phyloP scores from a whole-genome alignment of 2,113 vertebrate genomes.

The Calyptomena viridis region DNA sequence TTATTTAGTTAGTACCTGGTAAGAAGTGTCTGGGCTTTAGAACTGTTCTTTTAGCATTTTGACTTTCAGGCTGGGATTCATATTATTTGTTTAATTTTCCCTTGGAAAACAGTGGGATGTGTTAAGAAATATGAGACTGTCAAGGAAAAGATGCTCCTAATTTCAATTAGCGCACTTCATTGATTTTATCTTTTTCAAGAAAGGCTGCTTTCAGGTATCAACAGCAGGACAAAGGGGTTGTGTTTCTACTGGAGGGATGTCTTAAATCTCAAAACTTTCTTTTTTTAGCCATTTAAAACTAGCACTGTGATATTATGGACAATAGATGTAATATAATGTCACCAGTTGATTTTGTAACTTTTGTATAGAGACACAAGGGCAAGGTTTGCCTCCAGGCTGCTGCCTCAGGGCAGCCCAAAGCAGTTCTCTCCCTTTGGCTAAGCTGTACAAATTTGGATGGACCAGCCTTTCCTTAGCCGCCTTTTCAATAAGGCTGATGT shows the following conservation, averaged over 20 bases:
- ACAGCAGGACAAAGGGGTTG: constrained; percentile 25
- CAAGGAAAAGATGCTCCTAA: constrained; percentile 17
- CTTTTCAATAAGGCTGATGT: not conserved
- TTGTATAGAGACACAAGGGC: constrained; percentile 60
- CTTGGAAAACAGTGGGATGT: constrained; percentile 20
- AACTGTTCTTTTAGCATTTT: constrained; percentile 68
- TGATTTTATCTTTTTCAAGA: constrained; percentile 41
- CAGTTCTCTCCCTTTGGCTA: constrained; percentile 38
- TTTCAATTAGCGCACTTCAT: constrained; percentile 48
- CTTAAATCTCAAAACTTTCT: constrained; percentile 59
- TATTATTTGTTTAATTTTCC: constrained; percentile 48
- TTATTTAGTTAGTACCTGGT: constrained; percentile 61
- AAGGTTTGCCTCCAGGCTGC: constrained; percentile 39
- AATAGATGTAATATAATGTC: constrained; percentile 73
- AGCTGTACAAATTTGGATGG: constrained; percentile 13
- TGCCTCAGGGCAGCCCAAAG: not conserved
- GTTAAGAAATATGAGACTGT: not conserved
- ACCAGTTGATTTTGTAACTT: constrained; percentile 71
- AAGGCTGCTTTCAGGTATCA: constrained; percentile 38
- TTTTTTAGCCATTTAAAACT: constrained; percentile 71
- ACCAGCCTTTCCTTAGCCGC: constrained; percentile 42
- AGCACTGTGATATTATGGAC: constrained; percentile 73
- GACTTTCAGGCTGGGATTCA: constrained; percentile 66
- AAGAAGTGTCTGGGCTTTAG: constrained; percentile 65
- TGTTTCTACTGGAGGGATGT: constrained; percentile 40